These are phyloP conservation scores for Elgonia sp. DNA, from an alignment of 2,888 invertebrate species.

Conservation along the genomic window DNA sequence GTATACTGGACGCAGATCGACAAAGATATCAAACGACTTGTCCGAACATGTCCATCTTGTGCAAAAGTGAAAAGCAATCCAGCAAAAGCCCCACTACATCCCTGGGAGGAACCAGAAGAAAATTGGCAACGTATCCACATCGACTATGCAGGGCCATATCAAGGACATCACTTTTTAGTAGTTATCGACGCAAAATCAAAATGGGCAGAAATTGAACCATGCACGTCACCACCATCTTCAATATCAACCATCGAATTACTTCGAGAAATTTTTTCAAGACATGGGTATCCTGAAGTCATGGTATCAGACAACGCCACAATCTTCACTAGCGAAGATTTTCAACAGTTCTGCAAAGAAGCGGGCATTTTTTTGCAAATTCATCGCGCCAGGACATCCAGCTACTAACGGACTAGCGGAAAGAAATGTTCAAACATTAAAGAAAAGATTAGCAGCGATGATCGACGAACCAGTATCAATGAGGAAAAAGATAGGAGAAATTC, in stretches of 20 bases:
- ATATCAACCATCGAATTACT: constrained; percentile 57
- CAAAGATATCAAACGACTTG: constrained; percentile 70
- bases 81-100: constrained; percentile 56
- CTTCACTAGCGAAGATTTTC: constrained; percentile 68
- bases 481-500: constrained; percentile 48
- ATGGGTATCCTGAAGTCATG: constrained; percentile 73
- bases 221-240: constrained; percentile 43
- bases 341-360: constrained; percentile 39
- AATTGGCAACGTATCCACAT: constrained; percentile 80
- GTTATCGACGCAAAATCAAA: constrained; percentile 77
- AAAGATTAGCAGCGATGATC: constrained; percentile 30
- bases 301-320: constrained; percentile 77
- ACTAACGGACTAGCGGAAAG: constrained; percentile 63
- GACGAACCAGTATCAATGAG: constrained; percentile 31
- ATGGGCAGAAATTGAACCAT: constrained; percentile 75
- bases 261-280: constrained; percentile 62
- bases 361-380: constrained; percentile 51
- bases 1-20: constrained; percentile 75
- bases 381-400: constrained; percentile 70
- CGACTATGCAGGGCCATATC: constrained; percentile 78
- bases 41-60: constrained; percentile 62
- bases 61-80: constrained; percentile 58
- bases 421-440: constrained; percentile 52
- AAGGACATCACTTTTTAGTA: constrained; percentile 62
- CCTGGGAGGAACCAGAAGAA: constrained; percentile 74